Percentiles rank a stretch among this genome's conserved stretches.
These are phyloP conservation scores for Elachura formosa DNA, from an alignment of 2,113 vertebrate genomes.

Conservation along the genomic window DNA sequence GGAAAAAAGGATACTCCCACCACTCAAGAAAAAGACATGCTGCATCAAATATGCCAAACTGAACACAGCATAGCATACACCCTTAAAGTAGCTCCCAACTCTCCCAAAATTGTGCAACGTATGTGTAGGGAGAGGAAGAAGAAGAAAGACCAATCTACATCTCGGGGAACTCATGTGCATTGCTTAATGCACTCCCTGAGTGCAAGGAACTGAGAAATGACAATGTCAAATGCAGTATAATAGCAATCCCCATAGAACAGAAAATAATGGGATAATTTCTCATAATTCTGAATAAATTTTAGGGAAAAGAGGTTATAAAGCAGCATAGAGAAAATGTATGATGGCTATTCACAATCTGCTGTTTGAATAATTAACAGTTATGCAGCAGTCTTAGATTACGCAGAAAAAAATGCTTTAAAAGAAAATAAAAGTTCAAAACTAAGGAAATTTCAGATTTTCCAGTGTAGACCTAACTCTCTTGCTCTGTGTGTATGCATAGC, in stretches of 20 bases:
- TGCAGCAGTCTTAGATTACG: background rate
- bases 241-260: background rate
- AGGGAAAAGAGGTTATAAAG: background rate
- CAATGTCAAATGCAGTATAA: background rate
- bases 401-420: background rate
- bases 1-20: background rate
- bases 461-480: background rate
- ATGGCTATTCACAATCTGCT: background rate
- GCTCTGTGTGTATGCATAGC: background rate
- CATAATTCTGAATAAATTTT: background rate
- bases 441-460: background rate
- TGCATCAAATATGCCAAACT: background rate
- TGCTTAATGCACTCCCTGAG: background rate
- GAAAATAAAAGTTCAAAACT: background rate
- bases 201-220: background rate
- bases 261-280: background rate
- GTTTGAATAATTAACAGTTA: background rate
- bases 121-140: background rate
- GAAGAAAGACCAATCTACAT: background rate
- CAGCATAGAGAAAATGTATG: background rate
- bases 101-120: background rate
- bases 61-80: background rate
- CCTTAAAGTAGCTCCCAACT: background rate
- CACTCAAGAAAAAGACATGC: background rate
- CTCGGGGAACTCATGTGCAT: background rate